These are phyloP conservation scores for Pogonomyrmex californicus DNA, from an alignment of 1,140 invertebrate genomes.

Conservation along the genomic window DNA sequence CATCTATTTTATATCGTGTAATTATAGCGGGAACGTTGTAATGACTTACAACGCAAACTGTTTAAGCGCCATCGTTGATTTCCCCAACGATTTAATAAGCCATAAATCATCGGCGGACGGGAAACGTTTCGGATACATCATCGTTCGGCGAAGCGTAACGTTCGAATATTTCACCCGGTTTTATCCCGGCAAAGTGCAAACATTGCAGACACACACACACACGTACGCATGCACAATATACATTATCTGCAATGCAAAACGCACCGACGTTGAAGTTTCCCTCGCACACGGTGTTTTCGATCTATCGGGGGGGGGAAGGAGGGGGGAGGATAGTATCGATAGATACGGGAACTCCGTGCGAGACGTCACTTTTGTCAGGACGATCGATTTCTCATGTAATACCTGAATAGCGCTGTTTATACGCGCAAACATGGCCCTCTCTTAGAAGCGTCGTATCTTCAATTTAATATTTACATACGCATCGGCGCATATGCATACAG, in stretches of 20 bases:
- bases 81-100: conserved; percentile 40
- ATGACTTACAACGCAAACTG: conserved; percentile 5
- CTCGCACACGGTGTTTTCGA: background rate
- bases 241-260: conserved; percentile 59
- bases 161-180: conserved; percentile 36
- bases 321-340: background rate
- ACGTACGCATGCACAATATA: background rate
- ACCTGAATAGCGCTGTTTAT: conserved; percentile 43
- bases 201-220: background rate
- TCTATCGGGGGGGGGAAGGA: background rate
- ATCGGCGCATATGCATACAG: conserved; percentile 16
- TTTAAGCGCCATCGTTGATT: conserved; percentile 30
- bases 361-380: conserved; percentile 41
- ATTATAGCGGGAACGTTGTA: background rate
- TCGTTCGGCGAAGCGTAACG: conserved; percentile 7
- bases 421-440: background rate
- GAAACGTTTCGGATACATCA: background rate
- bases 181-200: background rate
- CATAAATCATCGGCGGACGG: conserved; percentile 45
- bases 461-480: conserved; percentile 51
- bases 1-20: conserved; percentile 21
- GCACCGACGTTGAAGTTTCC: conserved; percentile 8
- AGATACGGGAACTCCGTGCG: background rate
- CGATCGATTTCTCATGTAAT: conserved; percentile 44
- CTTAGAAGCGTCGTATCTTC: conserved; percentile 18